Conservation (phyloP, 1,140 invertebrate species). For the Aricia agestis region DNA sequence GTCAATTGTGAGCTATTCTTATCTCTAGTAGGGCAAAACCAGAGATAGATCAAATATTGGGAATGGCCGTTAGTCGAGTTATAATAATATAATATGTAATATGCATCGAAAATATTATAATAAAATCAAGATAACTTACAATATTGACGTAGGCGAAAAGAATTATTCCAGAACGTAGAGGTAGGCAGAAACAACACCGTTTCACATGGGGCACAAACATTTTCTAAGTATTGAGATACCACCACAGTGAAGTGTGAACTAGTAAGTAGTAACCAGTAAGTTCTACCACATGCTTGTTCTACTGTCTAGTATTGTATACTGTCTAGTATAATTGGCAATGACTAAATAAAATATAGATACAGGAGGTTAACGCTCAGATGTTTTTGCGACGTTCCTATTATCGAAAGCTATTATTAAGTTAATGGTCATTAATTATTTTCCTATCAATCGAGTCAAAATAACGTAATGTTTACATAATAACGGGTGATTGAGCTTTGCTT, state of each 20-base stretch:
- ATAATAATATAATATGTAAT: too few species aligned
- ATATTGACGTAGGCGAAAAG: slow-evolving; percentile 61
- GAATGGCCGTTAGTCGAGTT: too few species aligned
- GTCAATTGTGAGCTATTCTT: too few species aligned
- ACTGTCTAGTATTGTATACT: too few species aligned
- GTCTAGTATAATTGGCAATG: too few species aligned
- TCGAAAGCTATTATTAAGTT: neutral
- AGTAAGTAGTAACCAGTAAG: too few species aligned
- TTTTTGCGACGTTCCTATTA: slow-evolving; percentile 15
- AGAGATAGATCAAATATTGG: too few species aligned
- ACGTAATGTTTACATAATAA: neutral
- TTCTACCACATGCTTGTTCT: too few species aligned
- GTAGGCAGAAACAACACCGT: slow-evolving; percentile 58
- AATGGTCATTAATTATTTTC: neutral
- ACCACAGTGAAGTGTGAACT: too few species aligned
- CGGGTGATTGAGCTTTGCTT: neutral
- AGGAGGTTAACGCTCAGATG: neutral
- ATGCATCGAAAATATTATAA: neutral
- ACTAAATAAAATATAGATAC: slow-evolving; percentile 19
- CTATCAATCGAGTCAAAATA: neutral
- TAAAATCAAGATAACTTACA: slow-evolving; percentile 41
- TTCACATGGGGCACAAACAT: slow-evolving; percentile 55
- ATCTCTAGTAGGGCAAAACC: too few species aligned
- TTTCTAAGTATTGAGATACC: slow-evolving; percentile 21
- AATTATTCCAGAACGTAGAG: slow-evolving; percentile 60